These are phyloP conservation scores for Protomyctophum bolini DNA, from an alignment of 2,113 vertebrate species.

Conservation along the genomic window DNA sequence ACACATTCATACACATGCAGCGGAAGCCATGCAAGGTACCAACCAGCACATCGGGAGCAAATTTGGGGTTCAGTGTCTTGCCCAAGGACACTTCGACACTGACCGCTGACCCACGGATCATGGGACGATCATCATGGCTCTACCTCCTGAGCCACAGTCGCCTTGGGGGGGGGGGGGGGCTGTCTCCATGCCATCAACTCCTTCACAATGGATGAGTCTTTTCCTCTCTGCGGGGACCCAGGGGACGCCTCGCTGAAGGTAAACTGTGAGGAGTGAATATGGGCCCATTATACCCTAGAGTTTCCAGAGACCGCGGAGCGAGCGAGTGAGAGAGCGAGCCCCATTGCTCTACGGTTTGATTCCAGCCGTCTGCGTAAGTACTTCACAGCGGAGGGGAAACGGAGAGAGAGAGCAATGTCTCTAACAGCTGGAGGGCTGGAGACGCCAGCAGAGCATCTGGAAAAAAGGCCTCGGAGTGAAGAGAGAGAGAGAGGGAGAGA, in stretches of 20 bases:
- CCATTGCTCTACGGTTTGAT: too few species aligned
- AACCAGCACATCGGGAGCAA: too few species aligned
- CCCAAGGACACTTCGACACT: too few species aligned
- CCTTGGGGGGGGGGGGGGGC: too few species aligned
- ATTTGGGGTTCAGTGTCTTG: too few species aligned
- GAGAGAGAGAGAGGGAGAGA: not conserved
- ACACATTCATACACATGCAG: too few species aligned
- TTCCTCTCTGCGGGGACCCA: conserved; percentile 3
- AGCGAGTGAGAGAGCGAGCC: conserved; percentile 9
- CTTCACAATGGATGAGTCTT: not conserved
- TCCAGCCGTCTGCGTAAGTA: conserved; percentile 27
- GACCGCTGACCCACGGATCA: too few species aligned
- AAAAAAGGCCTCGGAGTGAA: conserved; percentile 54
- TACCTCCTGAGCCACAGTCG: too few species aligned
- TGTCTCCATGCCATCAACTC: not conserved
- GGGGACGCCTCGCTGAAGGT: not conserved
- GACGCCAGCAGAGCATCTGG: conserved; percentile 55
- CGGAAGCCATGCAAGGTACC: too few species aligned
- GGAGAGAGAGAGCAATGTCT: conserved; percentile 55
- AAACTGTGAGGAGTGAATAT: conserved; percentile 10
- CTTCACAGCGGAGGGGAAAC: not conserved
- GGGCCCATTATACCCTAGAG: not conserved
- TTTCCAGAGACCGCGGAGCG: not conserved
- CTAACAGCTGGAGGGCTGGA: conserved; percentile 56
- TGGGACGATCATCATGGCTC: too few species aligned